Base-by-base conservation (phyloP, 2,888 invertebrate species). In the Nysson spinosus region DNA sequence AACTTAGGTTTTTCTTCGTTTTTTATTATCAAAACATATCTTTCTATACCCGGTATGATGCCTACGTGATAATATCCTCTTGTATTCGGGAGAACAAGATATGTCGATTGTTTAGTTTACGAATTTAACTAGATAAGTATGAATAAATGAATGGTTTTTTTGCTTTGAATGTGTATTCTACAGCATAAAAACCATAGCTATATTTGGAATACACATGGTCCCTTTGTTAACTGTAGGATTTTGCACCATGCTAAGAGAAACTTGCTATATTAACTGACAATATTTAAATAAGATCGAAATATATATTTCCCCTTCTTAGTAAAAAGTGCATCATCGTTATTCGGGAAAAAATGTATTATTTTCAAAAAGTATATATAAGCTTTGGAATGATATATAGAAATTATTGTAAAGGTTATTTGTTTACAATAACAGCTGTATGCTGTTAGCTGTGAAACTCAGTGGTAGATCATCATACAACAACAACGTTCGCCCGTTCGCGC, bases 331-430 rank as follows among this genome's bases (percentile, higher is more conserved):
- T 30, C 39, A 14, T 46, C 42, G n/a, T 17, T 30, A 51, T 44
- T 4, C 40, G 54, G 56, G 30, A 24, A 60, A 56, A 73, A 60
- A 69, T 46, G 39, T 20, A 66, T 61, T 37, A 37, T 49, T 28
- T 28, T 4, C 39, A 30, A 24, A 19, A 9, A 49, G 37, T 43
- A 34, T 49, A 60, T 28, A 60, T 50, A 37, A 17, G 50, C 39
- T 58, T 63, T 60, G 55, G 66, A 75, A 67, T 64, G 66, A 70
- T 66, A 16, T 62, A 56, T 49, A 66, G 44, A 72, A 72, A 69
- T 69, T 62, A 63, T 14, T 43, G 57, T 24, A 46, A 66, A 58
- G 39, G 47, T 58, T 35, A 39, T 34, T 37, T 37, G 55, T 58
- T 61, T 32, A 44, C 51, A 49, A 35, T 49, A 60, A 49, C 44